Evolutionary conservation across 1,140 invertebrate species (phyloP), one percentile per base, ranked within the genome.

Genomic region (Asobara japonica): DNA sequence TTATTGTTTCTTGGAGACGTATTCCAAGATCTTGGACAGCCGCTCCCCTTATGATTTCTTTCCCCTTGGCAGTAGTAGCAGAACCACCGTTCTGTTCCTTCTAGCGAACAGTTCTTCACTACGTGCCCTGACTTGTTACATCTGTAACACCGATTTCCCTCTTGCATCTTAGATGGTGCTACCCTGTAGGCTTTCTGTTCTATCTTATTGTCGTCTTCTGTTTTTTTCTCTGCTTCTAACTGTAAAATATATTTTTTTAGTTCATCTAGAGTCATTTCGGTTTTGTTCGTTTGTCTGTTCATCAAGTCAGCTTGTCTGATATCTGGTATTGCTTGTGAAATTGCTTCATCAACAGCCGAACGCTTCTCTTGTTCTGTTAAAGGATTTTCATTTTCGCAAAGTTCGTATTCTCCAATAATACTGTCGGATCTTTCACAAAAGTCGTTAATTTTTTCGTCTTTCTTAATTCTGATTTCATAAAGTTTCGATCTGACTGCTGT

Each of bases 371-470:
- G 36, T 6, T 74, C 74, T 16, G 72, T 69, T n/a, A 77, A 11
- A 10, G 64, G 70, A 22, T 71, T 13, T 4, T 60, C 45, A 38
- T 72, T 67, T 33, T 76, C 73, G 72, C 74, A 75, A 5, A 66
- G 13, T 20, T 77, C 74, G 65, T 79, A 73, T 61, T 79, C 71
- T 45, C 71, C 72, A 18, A 79, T 71, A 8, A 76, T 74, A 38
- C 38, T 16, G n/a, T 78, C 77, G 41, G 74, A 80, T 30, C 72
- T 27, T 33, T 77, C 75, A 38, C 41, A 66, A 29, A 80, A 80
- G n/a, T 77, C 61, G 31, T 38, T 33, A 30, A 80, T 61, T 41
- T 65, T 76, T 62, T 80, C 76, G 29, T 70, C 70, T 62, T 51
- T 51, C 27, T 76, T 76, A 65, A 78, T 71, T 45, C 65, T 78